These are phyloP conservation scores for Rhagologus leucostigma DNA, from an alignment of 2,113 vertebrate genomes.

Conservation along the genomic window DNA sequence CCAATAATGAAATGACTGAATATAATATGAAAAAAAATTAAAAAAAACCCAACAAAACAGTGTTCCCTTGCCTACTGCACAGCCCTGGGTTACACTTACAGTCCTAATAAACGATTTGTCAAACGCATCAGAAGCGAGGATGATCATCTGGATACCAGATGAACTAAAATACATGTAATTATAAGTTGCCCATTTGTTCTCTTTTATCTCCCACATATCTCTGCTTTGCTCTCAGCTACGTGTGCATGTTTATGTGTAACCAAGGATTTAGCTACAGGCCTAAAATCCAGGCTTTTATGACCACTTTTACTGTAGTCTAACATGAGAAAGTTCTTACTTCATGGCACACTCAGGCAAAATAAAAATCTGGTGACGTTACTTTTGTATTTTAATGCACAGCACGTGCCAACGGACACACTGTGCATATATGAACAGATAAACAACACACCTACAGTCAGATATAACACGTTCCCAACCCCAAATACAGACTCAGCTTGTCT, in stretches of 20 bases:
- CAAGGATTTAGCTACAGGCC: neutral
- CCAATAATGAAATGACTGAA: conserved; percentile 66
- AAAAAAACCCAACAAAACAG: conserved; percentile 7
- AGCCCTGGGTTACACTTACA: conserved; percentile 69
- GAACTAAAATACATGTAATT: conserved; percentile 75
- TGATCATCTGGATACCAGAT: conserved; percentile 80
- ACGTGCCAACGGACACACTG: neutral
- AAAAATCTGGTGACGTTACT: neutral
- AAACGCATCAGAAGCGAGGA: conserved; percentile 74
- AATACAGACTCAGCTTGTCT: neutral
- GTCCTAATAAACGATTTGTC: conserved; percentile 82
- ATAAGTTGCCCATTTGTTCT: conserved; percentile 72
- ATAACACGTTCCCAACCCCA: rapidly evolving
- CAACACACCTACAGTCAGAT: too few species aligned
- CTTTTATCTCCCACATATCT: conserved; percentile 73
- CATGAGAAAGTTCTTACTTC: neutral
- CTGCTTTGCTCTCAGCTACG: conserved; percentile 27
- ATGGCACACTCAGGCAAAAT: neutral
- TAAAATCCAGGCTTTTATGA: neutral
- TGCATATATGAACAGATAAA: neutral
- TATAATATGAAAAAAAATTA: conserved; percentile 22
- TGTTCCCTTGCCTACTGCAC: conserved; percentile 51
- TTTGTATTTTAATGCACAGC: neutral
- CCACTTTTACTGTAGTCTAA: neutral
- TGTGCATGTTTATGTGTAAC: conserved; percentile 42